Evolutionary conservation across 2,888 invertebrate genomes (phyloP), one percentile per base, ranked within the genome.

Genomic region (Galerucella nymphaeae): DNA sequence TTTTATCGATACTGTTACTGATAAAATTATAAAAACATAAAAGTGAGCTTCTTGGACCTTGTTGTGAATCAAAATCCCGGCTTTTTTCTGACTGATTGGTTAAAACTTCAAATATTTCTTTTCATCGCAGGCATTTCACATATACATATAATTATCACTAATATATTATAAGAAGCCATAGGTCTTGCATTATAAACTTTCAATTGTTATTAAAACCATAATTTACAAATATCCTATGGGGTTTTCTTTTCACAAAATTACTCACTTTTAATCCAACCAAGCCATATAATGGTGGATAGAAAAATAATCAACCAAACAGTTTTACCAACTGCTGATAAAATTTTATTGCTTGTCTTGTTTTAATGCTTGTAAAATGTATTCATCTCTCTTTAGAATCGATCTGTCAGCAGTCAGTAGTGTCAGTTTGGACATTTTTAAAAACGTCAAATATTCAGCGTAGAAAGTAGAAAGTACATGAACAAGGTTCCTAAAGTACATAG

Each of bases 71-170:
- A 77, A 78, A 77, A 79, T 79, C 79, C 80, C 79, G 79, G 79
- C 79, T 76, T 79, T 78, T 79, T 77, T 74, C 62, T 67, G 64
- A 67, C 16, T 78, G 80, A 79, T 77, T 79, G 78, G 75, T 80
- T 79, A 76, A n/a, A 80, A 74, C 73, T 76, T 76, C 67, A 76
- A 76, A 75, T 71, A 42, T 61, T 69, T 72, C 73, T 72, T 70
- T 76, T 45, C 30, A 69, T 69, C 55, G 55, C 16, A 50, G 38
- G 20, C n/a, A 55, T 55, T 41, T 18, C 70, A 70, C 63, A 70
- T 55, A 57, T 57, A 57, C 41, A 45, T n/a, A 38, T 20, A 63
- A 63, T n/a, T 23, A 20, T 59, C 23, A 14, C 57, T n/a, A 20
- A 41, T 41, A 18, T 62, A 20, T 18, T 53, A 53, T 53, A 53